phyloP scores from a whole-genome alignment of 2,797 vertebrate species.

The Dermochelys coriacea region DNA sequence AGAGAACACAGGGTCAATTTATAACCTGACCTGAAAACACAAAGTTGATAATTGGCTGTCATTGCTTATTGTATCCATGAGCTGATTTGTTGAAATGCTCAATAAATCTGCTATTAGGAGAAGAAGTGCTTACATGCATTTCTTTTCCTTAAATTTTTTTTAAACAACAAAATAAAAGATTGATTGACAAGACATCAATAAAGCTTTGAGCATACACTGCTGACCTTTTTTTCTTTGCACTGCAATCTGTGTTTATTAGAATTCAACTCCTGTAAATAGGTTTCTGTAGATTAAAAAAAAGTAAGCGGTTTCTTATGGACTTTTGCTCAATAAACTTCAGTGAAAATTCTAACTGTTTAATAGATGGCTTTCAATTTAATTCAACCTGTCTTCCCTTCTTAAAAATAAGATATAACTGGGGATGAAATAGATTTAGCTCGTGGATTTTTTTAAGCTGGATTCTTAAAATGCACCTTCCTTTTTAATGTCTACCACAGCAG shows the following conservation, averaged over 20 bases:
- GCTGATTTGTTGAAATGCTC: slow-evolving; percentile 76
- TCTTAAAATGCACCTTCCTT: slow-evolving; percentile 58
- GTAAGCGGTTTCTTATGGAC: slow-evolving; percentile 61
- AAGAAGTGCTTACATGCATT: slow-evolving; percentile 85
- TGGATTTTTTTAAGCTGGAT: slow-evolving; percentile 52
- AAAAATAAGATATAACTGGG: slow-evolving; percentile 66
- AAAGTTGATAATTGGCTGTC: slow-evolving; percentile 82
- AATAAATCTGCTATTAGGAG: slow-evolving; percentile 83
- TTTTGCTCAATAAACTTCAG: slow-evolving; percentile 68
- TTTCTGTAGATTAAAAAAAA: slow-evolving; percentile 73
- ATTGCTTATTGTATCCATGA: slow-evolving; percentile 70
- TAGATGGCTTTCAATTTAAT: slow-evolving; percentile 68
- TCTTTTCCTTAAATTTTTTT: slow-evolving; percentile 18
- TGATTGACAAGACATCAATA: slow-evolving; percentile 88
- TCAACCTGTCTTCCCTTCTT: slow-evolving; percentile 59
- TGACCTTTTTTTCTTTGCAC: slow-evolving; percentile 79
- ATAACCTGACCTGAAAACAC: slow-evolving; percentile 75
- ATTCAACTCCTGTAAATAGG: slow-evolving; percentile 81
- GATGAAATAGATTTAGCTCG: slow-evolving; percentile 62
- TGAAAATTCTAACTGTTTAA: slow-evolving; percentile 71
- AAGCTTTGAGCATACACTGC: slow-evolving; percentile 74
- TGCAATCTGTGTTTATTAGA: slow-evolving; percentile 86
- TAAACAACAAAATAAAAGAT: slow-evolving; percentile 82
- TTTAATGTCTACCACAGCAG: slow-evolving; percentile 58
- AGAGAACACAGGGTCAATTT: slow-evolving; percentile 79